Conservation (phyloP, 2,797 vertebrate species). For the Chelmon rostratus region DNA sequence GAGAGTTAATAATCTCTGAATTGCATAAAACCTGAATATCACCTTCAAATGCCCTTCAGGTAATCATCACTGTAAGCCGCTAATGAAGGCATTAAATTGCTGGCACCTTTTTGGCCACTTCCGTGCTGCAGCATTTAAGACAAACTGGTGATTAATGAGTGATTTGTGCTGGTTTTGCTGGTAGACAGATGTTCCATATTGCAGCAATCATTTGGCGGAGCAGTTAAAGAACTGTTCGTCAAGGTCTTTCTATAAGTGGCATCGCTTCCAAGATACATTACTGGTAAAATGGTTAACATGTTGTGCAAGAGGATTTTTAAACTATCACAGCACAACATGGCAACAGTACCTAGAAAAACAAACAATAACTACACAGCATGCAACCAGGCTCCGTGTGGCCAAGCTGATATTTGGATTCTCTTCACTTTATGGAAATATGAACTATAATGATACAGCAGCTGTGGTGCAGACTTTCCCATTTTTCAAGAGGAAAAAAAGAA, state of each 20-base stretch:
- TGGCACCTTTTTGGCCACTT: slow-evolving; percentile 64
- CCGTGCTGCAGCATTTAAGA: slow-evolving; percentile 61
- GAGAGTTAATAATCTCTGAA: slow-evolving; percentile 60
- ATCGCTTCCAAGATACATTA: slow-evolving; percentile 34
- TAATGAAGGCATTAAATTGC: slow-evolving; percentile 75
- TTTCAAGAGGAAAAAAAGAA: background rate
- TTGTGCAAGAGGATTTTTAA: slow-evolving; percentile 1
- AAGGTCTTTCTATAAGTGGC: slow-evolving; percentile 63
- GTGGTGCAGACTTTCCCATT: background rate
- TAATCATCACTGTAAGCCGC: slow-evolving; percentile 65
- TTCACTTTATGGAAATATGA: background rate
- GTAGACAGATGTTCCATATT: slow-evolving; percentile 74
- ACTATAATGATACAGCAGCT: background rate
- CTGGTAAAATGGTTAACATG: slow-evolving; percentile 20
- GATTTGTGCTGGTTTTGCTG: slow-evolving; percentile 71
- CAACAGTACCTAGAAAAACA: too few species aligned
- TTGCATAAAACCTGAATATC: slow-evolving; percentile 41
- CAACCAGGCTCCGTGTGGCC: too few species aligned
- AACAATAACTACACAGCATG: background rate
- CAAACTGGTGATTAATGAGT: slow-evolving; percentile 81
- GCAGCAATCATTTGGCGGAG: slow-evolving; percentile 57
- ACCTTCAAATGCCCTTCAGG: slow-evolving; percentile 68
- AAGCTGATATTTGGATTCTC: background rate
- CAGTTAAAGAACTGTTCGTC: slow-evolving; percentile 49
- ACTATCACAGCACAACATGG: background rate